Evolutionary conservation across 2,797 vertebrate species (phyloP).

Genomic region (Scleropages formosus): DNA sequence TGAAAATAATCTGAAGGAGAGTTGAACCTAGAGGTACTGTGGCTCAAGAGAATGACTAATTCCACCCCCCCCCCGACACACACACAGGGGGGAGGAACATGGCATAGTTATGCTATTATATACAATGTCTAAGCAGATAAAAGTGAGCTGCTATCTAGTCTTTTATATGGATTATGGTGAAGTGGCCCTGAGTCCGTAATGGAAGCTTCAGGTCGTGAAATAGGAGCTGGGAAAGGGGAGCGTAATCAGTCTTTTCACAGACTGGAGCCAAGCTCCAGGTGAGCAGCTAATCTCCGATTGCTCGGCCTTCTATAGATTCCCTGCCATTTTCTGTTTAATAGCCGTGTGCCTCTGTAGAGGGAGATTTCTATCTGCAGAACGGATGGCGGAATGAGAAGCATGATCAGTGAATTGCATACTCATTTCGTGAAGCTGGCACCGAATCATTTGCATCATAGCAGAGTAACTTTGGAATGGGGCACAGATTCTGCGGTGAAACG

Average conservation of each 20-base stretch:
- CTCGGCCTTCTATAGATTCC: slow-evolving; percentile 47
- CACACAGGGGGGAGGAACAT: slow-evolving; percentile 1
- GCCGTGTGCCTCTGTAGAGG: slow-evolving; percentile 17
- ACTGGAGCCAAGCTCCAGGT: slow-evolving; percentile 58
- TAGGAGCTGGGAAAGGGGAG: slow-evolving; percentile 53
- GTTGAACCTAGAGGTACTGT: not conserved
- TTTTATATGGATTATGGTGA: slow-evolving; percentile 60
- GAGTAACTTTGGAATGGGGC: not conserved
- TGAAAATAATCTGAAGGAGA: not conserved
- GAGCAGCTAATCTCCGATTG: slow-evolving; percentile 61
- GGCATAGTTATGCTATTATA: slow-evolving; percentile 1
- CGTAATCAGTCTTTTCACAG: slow-evolving; percentile 66
- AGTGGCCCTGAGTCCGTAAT: slow-evolving; percentile 44
- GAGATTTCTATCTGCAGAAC: slow-evolving; percentile 26
- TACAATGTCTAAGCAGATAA: slow-evolving; percentile 53
- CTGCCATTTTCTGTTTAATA: slow-evolving; percentile 34
- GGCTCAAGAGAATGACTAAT: not conserved
- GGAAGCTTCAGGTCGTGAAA: slow-evolving; percentile 59
- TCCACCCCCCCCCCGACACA: not conserved
- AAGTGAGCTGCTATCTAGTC: slow-evolving; percentile 54
- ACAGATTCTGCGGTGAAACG: not conserved
- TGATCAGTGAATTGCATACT: slow-evolving; percentile 28
- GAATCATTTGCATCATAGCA: slow-evolving; percentile 20
- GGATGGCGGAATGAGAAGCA: slow-evolving; percentile 29
- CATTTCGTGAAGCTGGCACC: slow-evolving; percentile 20